Evolutionary conservation across 2,113 vertebrate species (phyloP).

Genomic region (Upupa epops): DNA sequence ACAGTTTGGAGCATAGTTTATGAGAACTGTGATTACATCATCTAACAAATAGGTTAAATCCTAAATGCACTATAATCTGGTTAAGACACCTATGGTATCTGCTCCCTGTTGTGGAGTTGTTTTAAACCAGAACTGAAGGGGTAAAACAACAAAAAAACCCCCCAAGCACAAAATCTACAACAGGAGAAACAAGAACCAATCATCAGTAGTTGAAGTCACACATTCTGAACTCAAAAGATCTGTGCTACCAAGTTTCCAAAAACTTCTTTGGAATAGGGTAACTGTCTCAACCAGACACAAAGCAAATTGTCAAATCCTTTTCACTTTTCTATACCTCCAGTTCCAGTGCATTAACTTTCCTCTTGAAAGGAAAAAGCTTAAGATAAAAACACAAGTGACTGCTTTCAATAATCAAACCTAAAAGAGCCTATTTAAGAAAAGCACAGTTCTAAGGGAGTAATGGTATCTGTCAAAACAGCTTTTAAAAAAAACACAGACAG

Average conservation of each 20-base stretch:
- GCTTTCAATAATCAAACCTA: neutral
- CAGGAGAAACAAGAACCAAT: neutral
- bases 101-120: neutral
- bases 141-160: neutral
- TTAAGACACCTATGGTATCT: neutral
- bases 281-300: neutral
- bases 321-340: neutral
- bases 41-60: neutral
- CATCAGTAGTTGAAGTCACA: neutral
- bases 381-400: neutral
- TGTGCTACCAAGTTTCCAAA: neutral
- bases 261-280: neutral
- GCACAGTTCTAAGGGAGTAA: neutral
- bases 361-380: neutral
- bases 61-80: neutral
- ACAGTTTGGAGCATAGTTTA: neutral
- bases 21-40: neutral
- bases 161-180: neutral
- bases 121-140: neutral
- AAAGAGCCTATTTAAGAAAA: neutral
- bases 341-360: neutral
- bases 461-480: neutral
- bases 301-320: neutral
- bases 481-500: accelerated
- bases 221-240: neutral